Conservation (phyloP, 2,113 vertebrate species). For the Paratilapia polleni region DNA sequence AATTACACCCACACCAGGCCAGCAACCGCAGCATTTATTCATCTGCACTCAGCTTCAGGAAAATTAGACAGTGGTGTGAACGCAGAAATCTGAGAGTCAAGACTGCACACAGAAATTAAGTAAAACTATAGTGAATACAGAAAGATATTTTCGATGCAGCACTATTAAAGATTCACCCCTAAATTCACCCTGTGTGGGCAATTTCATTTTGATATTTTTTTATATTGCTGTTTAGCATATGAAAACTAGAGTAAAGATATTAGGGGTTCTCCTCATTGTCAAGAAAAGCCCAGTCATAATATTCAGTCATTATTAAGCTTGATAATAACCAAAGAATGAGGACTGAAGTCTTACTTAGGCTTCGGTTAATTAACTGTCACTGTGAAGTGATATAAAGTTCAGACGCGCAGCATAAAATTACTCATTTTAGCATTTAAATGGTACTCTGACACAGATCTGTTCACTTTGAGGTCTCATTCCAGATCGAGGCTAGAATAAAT, state of each 20-base stretch:
- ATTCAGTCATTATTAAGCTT: constrained; percentile 1
- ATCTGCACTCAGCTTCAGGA: constrained; percentile 20
- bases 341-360: background rate
- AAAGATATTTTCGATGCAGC: background rate
- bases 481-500: background rate
- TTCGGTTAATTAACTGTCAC: background rate
- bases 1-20: constrained; percentile 60
- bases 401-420: background rate
- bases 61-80: background rate
- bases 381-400: background rate
- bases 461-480: background rate
- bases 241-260: background rate
- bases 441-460: background rate
- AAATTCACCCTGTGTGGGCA: background rate
- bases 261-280: background rate
- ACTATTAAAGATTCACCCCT: background rate
- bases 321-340: background rate
- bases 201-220: background rate
- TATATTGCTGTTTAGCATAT: background rate
- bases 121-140: background rate
- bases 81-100: constrained; percentile 19
- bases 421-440: background rate
- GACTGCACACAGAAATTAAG: background rate
- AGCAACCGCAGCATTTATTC: constrained; percentile 41
- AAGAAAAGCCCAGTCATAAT: background rate